phyloP scores from a whole-genome alignment of 2,113 vertebrate genomes.

The Neofelis nebulosa region DNA sequence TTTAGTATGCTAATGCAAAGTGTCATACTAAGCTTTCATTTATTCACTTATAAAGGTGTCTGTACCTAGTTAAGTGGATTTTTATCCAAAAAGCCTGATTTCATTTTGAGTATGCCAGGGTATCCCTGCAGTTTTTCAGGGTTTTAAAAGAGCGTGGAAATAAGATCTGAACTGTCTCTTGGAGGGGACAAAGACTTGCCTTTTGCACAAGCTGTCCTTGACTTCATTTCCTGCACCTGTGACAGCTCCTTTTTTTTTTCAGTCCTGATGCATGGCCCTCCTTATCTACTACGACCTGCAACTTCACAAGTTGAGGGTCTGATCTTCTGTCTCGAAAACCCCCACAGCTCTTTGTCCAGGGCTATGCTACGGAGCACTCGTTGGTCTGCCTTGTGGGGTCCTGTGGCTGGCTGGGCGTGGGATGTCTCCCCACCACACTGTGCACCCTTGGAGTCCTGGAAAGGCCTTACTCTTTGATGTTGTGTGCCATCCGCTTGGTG shows the following conservation, averaged over 20 bases:
- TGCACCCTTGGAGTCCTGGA: not conserved
- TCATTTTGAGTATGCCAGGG: not conserved
- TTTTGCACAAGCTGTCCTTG: not conserved
- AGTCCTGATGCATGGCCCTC: not conserved
- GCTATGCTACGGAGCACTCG: not conserved
- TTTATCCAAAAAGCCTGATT: slow-evolving; percentile 1
- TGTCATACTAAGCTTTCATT: slow-evolving; percentile 2
- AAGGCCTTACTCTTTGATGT: not conserved
- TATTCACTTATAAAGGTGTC: slow-evolving; percentile 2
- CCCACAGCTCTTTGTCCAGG: not conserved
- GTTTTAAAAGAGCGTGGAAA: not conserved
- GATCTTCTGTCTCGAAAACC: not conserved
- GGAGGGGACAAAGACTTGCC: not conserved
- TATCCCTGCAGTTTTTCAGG: not conserved
- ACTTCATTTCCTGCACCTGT: not conserved
- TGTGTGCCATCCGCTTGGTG: not conserved
- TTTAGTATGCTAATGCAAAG: slow-evolving; percentile 16
- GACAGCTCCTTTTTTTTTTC: not conserved
- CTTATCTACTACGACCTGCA: not conserved
- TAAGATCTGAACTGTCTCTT: not conserved
- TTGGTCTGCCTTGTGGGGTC: not conserved
- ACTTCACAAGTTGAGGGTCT: not conserved
- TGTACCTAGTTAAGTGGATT: not conserved
- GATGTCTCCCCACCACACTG: too few relatives aligned
- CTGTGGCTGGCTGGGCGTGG: not conserved